These are phyloP conservation scores for Muscicapa striata DNA, from an alignment of 2,797 vertebrate species.

Conservation along the genomic window DNA sequence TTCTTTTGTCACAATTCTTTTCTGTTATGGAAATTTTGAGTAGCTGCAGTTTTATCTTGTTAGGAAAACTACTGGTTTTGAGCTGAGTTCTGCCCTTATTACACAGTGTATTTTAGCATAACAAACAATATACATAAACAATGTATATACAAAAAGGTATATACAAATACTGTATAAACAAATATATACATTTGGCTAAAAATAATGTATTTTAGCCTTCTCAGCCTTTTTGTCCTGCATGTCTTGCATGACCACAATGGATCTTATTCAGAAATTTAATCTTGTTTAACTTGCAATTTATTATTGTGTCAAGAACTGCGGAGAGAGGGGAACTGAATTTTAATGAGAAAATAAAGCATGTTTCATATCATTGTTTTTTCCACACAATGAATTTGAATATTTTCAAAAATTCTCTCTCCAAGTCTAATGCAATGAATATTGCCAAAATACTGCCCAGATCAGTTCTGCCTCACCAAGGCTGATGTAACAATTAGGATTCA, in stretches of 20 bases:
- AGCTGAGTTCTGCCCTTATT: background rate
- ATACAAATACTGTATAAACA: background rate
- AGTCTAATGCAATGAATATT: background rate
- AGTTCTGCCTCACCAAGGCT: background rate
- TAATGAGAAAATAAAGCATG: background rate
- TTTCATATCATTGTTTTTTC: background rate
- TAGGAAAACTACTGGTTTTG: background rate
- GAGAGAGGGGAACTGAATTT: background rate
- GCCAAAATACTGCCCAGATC: background rate
- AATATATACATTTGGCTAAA: background rate
- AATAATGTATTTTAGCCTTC: background rate
- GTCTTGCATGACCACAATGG: background rate
- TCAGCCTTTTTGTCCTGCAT: background rate
- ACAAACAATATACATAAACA: background rate
- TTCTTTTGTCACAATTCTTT: background rate
- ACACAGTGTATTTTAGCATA: background rate
- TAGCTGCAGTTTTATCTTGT: background rate
- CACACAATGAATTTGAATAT: background rate
- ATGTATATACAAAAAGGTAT: background rate
- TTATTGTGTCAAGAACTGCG: background rate
- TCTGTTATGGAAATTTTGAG: constrained; percentile 8
- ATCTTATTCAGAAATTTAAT: background rate
- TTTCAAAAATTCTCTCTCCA: background rate
- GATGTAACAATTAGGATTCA: background rate
- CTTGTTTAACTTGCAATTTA: background rate